These are phyloP conservation scores for Eupithecia pulchellata DNA, from an alignment of 2,888 invertebrate species.

Conservation along the genomic window DNA sequence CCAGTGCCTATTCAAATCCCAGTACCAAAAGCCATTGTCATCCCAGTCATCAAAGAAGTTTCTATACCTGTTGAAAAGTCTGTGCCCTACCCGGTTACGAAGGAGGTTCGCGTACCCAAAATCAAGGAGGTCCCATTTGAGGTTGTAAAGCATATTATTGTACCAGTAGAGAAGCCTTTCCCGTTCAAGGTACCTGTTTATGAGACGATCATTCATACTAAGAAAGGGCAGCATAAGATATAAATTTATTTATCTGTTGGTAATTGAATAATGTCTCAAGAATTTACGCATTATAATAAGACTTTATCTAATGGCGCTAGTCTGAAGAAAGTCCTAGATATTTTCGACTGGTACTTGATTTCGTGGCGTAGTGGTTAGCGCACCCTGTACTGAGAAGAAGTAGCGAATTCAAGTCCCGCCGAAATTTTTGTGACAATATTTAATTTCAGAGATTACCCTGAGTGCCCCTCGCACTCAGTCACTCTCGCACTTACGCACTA, in stretches of 20 bases:
- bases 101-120: conserved; percentile 87
- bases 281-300: no score
- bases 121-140: conserved; percentile 89
- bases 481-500: no score
- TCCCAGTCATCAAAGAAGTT: conserved; percentile 88
- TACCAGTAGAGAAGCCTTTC: conserved; percentile 88
- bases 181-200: conserved; percentile 90
- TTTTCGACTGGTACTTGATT: no score
- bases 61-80: conserved; percentile 90
- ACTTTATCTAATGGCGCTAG: no score
- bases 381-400: no score
- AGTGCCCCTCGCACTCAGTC: no score
- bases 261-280: no score
- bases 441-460: no score
- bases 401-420: no score
- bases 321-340: no score
- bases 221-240: conserved; percentile 83
- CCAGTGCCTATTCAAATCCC: conserved; percentile 89
- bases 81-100: conserved; percentile 89
- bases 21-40: conserved; percentile 88
- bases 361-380: no score
- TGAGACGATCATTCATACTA: conserved; percentile 89
- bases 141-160: conserved; percentile 88
- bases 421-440: no score
- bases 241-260: conserved; percentile 44